Evolutionary conservation across 2,113 vertebrate genomes (phyloP), one percentile per base, ranked within the genome.

Genomic region (Melanostigma gelatinosum): DNA sequence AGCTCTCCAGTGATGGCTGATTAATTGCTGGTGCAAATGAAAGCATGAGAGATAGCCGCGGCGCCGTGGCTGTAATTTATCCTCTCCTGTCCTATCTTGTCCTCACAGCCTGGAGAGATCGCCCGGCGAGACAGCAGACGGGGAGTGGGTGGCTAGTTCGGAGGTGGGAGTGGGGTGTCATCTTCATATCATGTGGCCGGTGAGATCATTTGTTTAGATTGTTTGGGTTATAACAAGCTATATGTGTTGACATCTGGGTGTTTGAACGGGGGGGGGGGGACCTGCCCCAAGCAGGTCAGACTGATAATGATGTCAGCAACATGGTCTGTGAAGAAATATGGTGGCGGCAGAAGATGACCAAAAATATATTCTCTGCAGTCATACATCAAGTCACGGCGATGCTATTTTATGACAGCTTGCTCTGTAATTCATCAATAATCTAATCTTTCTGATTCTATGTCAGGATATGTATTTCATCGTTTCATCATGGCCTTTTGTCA

Each of bases 1-100:
- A 90, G 85, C 92, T 95, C 94, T 94, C 89, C 84, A 87, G 92
- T 95, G 95, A 95, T 94, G 93, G 91, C 94, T 93, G 94, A 95
- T 95, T 94, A 95, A 95, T 95, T 95, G 94, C 93, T 85, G 84
- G 89, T 91, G 91, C 91, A 92, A 94, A 95, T 94, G 93, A 93
- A 95, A 92, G 91, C 93, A 92, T 90, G 90, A 82, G 88, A 92
- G 91, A 87, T 87, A 92, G 92, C 83, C 46, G 50, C 52, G 80
- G 82, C 92, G 89, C 77, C 48, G 88, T 86, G 89, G 89, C 84
- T 89, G 92, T 91, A 92, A 94, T 94, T 95, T 91, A 95, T 94
- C 91, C 93, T 93, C 86, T 71, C 72, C 88, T 88, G 91, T 92
- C 90, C 91, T 93, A 90, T 90, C 91, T 66, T 86, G 91, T 91